Conservation (phyloP, 2,888 invertebrate genomes). For the Imbricaverruca yamaguchii region DNA sequence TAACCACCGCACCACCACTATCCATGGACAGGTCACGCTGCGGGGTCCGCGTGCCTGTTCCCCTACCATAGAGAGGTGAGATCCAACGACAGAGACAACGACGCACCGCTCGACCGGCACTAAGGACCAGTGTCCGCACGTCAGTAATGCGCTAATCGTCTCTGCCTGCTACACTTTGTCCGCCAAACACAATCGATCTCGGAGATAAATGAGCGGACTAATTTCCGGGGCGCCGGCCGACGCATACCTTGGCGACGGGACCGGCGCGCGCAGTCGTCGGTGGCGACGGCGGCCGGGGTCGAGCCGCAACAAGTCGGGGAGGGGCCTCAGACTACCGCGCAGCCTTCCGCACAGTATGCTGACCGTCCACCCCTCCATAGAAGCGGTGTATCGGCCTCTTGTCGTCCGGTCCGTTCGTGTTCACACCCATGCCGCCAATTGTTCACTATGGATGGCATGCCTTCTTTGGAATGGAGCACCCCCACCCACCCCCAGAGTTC, state of each 20-base stretch:
- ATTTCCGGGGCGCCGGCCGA: background rate
- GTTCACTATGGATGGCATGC: too few species aligned
- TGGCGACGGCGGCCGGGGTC: background rate
- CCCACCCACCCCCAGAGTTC: too few species aligned
- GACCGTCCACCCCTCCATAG: too few species aligned
- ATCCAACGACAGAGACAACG: background rate
- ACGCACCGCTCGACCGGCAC: background rate
- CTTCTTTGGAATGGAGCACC: too few species aligned
- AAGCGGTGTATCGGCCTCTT: too few species aligned
- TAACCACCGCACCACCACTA: too few species aligned
- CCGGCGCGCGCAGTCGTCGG: background rate
- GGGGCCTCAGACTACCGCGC: background rate
- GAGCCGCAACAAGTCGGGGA: background rate
- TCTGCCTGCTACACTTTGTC: conserved; percentile 13
- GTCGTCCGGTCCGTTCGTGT: too few species aligned
- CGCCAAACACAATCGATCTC: background rate
- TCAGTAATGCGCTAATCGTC: background rate
- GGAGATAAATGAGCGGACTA: background rate
- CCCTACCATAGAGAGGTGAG: too few species aligned
- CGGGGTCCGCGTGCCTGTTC: too few species aligned
- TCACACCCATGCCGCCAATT: too few species aligned
- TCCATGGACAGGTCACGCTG: too few species aligned
- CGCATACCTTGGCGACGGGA: background rate
- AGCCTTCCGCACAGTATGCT: background rate
- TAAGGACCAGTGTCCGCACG: background rate